These are phyloP conservation scores for Nematopogon swammerdamellus DNA, from an alignment of 2,888 invertebrate genomes.

Conservation along the genomic window DNA sequence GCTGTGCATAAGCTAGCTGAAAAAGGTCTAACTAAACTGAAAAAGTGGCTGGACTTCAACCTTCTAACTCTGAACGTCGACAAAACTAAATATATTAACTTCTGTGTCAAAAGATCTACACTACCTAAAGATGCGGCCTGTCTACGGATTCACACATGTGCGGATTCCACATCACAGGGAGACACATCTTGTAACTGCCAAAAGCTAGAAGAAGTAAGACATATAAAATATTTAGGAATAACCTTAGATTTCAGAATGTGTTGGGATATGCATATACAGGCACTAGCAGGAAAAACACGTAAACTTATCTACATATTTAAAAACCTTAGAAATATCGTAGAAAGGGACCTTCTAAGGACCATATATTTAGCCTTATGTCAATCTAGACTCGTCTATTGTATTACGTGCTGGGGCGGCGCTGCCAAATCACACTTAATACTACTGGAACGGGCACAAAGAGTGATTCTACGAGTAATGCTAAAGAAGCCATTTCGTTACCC, in stretches of 20 bases:
- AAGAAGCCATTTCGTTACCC: too few species aligned
- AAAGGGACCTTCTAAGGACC: neutral
- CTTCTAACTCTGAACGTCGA: neutral
- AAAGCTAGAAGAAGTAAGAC: neutral
- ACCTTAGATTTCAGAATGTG: neutral
- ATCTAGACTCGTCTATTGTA: neutral
- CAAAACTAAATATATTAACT: neutral
- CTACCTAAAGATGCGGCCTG: neutral
- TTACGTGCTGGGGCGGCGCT: neutral
- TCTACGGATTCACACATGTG: neutral
- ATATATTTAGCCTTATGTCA: neutral
- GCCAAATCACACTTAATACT: neutral
- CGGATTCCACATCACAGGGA: neutral
- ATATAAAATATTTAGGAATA: neutral
- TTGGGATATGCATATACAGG: neutral
- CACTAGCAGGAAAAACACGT: neutral
- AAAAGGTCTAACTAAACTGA: neutral
- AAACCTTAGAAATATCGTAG: neutral
- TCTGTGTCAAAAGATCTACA: neutral
- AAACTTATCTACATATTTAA: constrained; percentile 1
- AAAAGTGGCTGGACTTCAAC: neutral
- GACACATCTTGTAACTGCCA: neutral
- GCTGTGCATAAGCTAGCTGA: neutral
- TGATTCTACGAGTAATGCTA: too few species aligned
- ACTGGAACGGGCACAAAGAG: too few species aligned